A percentile compares a stretch with the other conserved stretches of the same genome.
Conservation (phyloP, 2,888 invertebrate species). For the Aethes cnicana region DNA sequence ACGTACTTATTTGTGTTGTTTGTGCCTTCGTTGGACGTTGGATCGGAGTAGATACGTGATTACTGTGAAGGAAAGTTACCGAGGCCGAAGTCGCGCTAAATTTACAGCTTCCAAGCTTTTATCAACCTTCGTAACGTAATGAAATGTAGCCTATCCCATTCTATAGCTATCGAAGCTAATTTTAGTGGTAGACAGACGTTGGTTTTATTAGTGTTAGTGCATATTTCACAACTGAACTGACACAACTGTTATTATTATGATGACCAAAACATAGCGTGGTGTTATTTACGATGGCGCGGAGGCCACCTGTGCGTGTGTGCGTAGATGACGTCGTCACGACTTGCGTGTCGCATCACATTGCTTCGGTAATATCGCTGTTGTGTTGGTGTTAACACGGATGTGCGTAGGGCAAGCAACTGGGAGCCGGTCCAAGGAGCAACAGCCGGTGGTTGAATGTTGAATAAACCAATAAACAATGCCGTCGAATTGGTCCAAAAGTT, state of each 20-base stretch:
- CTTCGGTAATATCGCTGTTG: conserved; percentile 34
- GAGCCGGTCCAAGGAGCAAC: conserved; percentile 5
- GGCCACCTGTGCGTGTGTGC: conserved; percentile 64
- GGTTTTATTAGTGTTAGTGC: conserved; percentile 27
- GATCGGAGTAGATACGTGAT: background rate
- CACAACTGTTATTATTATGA: conserved; percentile 40
- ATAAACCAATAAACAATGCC: too few relatives aligned
- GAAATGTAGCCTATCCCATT: conserved; percentile 4
- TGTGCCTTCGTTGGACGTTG: conserved; percentile 28
- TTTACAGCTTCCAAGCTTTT: conserved; percentile 11
- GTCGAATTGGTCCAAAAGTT: too few relatives aligned
- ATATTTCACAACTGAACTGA: conserved; percentile 38
- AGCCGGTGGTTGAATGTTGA: conserved; percentile 9
- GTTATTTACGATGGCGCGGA: conserved; percentile 69
- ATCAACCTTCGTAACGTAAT: background rate
- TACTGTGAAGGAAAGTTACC: conserved; percentile 1
- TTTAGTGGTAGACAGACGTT: conserved; percentile 27
- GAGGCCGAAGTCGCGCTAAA: conserved; percentile 6
- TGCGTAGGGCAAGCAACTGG: conserved; percentile 32
- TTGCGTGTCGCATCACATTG: conserved; percentile 65
- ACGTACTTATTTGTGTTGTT: conserved; percentile 39
- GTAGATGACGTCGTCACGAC: conserved; percentile 61
- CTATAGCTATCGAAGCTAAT: conserved; percentile 4
- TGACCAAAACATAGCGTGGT: conserved; percentile 46
- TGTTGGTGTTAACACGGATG: conserved; percentile 62